Conservation (phyloP, 2,113 vertebrate species). For the Grantiella picta region DNA sequence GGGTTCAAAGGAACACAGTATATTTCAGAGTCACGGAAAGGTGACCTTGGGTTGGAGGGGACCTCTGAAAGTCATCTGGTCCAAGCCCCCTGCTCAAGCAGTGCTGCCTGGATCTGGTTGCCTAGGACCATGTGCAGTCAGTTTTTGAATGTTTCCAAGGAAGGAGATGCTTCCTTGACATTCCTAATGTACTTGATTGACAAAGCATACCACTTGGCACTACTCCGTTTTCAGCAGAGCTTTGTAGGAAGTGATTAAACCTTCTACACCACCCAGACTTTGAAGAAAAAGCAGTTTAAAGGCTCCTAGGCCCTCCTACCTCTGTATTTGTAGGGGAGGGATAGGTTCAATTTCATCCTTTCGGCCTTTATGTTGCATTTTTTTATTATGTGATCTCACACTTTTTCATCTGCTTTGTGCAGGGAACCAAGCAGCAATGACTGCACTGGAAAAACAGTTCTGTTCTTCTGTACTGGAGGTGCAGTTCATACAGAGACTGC, state of each 20-base stretch:
- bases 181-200: background rate
- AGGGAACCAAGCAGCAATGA: background rate
- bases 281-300: background rate
- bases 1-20: background rate
- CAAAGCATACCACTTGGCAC: background rate
- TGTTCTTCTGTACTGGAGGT: background rate
- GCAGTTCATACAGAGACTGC: background rate
- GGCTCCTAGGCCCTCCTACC: background rate
- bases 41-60: background rate
- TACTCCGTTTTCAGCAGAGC: background rate
- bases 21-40: background rate
- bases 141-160: background rate
- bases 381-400: background rate
- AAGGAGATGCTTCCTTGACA: background rate
- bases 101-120: background rate
- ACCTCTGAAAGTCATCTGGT: background rate
- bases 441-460: background rate
- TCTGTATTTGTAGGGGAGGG: background rate
- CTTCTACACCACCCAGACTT: background rate
- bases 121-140: background rate
- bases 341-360: background rate
- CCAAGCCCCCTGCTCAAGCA: background rate
- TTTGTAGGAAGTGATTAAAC: background rate
- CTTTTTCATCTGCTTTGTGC: background rate
- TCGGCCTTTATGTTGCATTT: background rate